Evolutionary conservation across 2,797 vertebrate species (phyloP), one percentile per base, ranked within the genome.

Genomic region (Pseudochromis fuscus): DNA sequence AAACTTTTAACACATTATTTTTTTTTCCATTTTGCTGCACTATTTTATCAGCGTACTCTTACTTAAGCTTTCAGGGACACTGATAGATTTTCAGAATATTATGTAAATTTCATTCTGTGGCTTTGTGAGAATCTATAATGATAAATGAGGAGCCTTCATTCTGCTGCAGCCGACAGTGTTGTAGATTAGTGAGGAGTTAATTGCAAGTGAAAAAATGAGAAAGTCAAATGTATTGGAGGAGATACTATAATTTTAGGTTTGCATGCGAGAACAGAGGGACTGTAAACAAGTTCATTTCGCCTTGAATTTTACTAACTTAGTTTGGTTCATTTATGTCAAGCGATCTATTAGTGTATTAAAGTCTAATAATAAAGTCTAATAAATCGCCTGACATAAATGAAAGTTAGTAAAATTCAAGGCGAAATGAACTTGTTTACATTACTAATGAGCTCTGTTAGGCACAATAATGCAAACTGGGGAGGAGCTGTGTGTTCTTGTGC

Each of bases 401-500:
- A n/a, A n/a, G n/a, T n/a, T n/a, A n/a, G n/a, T n/a, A n/a, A n/a
- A n/a, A n/a, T n/a, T n/a, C n/a, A n/a, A n/a, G n/a, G n/a, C n/a
- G n/a, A n/a, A n/a, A n/a, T n/a, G n/a, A n/a, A n/a, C n/a, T n/a
- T n/a, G n/a, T n/a, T n/a, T n/a, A n/a, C n/a, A n/a, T n/a, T n/a
- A 53, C 55, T 84, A 87, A 82, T 75, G 75, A 89, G 72, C 55
- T 83, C 46, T 46, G 49, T 51, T 72, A 68, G 65, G 56, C 61
- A 25, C 67, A 81, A 82, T 82, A 71, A 86, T 68, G 44, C 23
- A 56, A 74, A 69, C 52, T 45, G n/a, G 42, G 38, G 55, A 55
- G 71, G 57, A 66, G 65, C 18, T 62, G 2, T 52, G 57, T 53
- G 19, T 45, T 0, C 35, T 5, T 56, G 37, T 50, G 37, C 7